Conservation (phyloP, 2,797 vertebrate species). For the Microtus obscurus region DNA sequence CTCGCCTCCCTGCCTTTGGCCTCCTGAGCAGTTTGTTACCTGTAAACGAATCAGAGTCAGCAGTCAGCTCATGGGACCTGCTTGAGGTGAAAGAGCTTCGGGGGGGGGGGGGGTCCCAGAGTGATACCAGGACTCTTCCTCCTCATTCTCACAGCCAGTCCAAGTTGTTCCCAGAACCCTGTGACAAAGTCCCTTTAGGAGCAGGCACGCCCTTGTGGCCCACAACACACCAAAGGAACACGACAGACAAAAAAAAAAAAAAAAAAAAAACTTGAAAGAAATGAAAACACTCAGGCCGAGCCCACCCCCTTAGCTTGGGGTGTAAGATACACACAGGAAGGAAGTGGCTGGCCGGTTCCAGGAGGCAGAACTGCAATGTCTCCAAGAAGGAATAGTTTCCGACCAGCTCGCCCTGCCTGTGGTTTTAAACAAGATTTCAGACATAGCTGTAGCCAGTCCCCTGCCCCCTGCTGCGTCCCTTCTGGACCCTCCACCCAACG, state of each 20-base stretch:
- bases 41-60: background rate
- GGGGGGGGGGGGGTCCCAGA: background rate
- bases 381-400: conserved; percentile 67
- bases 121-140: background rate
- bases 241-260: background rate
- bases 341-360: conserved; percentile 76
- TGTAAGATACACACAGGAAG: conserved; percentile 74
- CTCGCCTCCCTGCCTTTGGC: background rate
- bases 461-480: background rate
- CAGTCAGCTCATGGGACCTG: background rate
- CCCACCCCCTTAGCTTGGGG: background rate
- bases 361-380: background rate
- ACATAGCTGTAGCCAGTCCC: background rate
- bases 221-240: background rate
- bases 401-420: conserved; percentile 42
- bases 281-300: background rate
- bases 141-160: background rate
- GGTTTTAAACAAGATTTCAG: conserved; percentile 66
- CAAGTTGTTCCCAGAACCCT: background rate
- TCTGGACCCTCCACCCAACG: background rate
- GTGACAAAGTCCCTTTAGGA: background rate
- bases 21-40: background rate
- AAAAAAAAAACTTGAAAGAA: conserved; percentile 35
- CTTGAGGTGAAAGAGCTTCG: background rate
- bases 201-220: background rate